Base-by-base conservation (phyloP, 2,113 vertebrate genomes). In the Pelecanus crispus region DNA sequence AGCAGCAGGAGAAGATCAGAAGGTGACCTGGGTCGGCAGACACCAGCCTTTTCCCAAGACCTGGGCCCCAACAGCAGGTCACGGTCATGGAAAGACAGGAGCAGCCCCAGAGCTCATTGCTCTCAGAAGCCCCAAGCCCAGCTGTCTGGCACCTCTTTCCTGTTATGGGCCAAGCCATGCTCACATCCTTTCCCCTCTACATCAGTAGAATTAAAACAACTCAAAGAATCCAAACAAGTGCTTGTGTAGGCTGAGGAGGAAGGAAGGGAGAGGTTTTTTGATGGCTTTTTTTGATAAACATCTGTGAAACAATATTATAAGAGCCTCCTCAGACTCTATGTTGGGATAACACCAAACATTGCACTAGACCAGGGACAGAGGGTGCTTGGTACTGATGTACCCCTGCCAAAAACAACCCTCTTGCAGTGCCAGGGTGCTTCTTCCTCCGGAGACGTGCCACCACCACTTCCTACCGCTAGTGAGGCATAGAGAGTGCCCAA, bases 211-310 rank as follows among this genome's bases (percentile, higher is more conserved):
- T 10, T 34, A 38, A 56, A 74, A 19, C 36, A 56, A 7, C 47
- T 28, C 2, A 0, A 63, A 38, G 24, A 86, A 36, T 28, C 31
- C 78, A 53, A 66, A 52, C 0, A 1, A 56, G 36, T 1, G 0
- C 19, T 38, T 56, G 25, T 0, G 2, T 21, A 56, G 66, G 58
- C 52, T 38, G 63, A 72, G 45, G 65, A 67, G 75, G 71, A 95
- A 86, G 63, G 81, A 86, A 81, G 50, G 63, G 58, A 86, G 70
- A 42, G 75, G 4, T 12, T 45, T 34, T 24, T 44, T 38, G 40
- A 44, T 17, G 42, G 4, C 3, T 8, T 50, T 38, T 32, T 32
- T 50, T 66, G 40, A 45, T 45, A 72, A 78, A 55, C 20, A 17
- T 34, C 52, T 24, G 15, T n/a, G 53, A 78, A 61, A 17, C 9